Evolutionary conservation across 2,797 vertebrate species (phyloP), one percentile per base, ranked within the genome.

Genomic region (Coregonus ussuriensis): DNA sequence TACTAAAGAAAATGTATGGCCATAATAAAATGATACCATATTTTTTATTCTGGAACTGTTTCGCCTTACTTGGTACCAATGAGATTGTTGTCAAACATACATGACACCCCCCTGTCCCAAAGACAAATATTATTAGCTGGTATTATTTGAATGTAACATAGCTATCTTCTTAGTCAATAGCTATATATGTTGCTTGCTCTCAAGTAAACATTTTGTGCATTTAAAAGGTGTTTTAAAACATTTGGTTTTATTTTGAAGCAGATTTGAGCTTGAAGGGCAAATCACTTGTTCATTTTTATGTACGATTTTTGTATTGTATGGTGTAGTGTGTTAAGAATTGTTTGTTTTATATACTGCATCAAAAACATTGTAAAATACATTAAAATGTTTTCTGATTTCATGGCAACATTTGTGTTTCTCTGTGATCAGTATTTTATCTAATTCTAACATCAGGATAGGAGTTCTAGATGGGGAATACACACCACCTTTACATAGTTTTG

Each of bases 321-420:
- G 90, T 92, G 65, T 89, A 91, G 90, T 94, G 94, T 94, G 95
- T 96, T 95, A 93, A 94, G 91, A 94, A 37, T 89, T 94, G 33
- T 78, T 82, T 88, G 94, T 95, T 96, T 95, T 95, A 94, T 95
- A 95, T 95, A 93, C 93, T 92, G 93, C 95, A 91, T 93, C 89
- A 93, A 93, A 93, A 41, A 41, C 41, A 41, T 41, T 41, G 41
- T 47, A 47, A 47, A 47, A 93, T 79, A 47, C 82, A 88, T 84
- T 73, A 80, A 75, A 76, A 41, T 81, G 82, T 71, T 75, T 68
- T 83, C 69, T 71, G 74, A 85, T 21, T 56, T 56, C 16, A 62
- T 25, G n/a, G 59, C 21, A 62, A 62, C 6, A 21, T 3, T 25
- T 29, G 13, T 18, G 25, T 71, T 9, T 47, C 41, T 47, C 41